Evolutionary conservation across 1,140 invertebrate species (phyloP).

Genomic region (Microplitis mediator): DNA sequence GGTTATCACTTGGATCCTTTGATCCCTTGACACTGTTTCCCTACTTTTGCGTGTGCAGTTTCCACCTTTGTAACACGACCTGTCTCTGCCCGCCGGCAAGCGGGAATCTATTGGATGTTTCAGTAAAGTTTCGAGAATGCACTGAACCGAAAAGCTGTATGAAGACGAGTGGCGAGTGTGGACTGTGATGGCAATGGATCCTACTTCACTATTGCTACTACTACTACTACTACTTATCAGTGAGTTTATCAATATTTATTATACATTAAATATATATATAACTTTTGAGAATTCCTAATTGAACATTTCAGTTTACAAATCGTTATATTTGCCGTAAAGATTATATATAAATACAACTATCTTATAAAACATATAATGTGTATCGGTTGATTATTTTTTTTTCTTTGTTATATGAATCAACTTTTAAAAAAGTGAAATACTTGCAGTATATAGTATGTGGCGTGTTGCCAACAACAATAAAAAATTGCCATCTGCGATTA

Average conservation of each 20-base stretch:
- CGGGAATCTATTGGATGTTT: slow-evolving; percentile 36
- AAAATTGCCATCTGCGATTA: too few species aligned
- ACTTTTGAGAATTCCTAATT: too few species aligned
- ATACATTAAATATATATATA: background rate
- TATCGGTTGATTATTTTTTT: too few species aligned
- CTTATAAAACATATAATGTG: too few species aligned
- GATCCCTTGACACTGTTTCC: background rate
- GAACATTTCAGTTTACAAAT: too few species aligned
- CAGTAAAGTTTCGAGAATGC: slow-evolving; percentile 56
- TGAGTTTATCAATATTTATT: slow-evolving; percentile 36
- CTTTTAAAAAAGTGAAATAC: too few species aligned
- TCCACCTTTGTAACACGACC: slow-evolving; percentile 10
- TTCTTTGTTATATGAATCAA: too few species aligned
- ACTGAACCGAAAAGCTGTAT: slow-evolving; percentile 42
- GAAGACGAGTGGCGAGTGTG: slow-evolving; percentile 13
- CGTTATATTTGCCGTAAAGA: too few species aligned
- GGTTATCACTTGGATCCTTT: background rate
- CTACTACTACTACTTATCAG: slow-evolving; percentile 53
- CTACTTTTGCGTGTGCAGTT: background rate
- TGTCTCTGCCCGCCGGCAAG: slow-evolving; percentile 20
- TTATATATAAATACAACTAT: too few species aligned
- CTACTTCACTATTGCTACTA: slow-evolving; percentile 35
- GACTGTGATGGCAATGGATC: slow-evolving; percentile 50
- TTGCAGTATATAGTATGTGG: too few species aligned
- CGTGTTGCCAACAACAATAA: too few species aligned